Evolutionary conservation across 2,797 vertebrate species (phyloP).

Genomic region (Gephyroberyx darwinii): DNA sequence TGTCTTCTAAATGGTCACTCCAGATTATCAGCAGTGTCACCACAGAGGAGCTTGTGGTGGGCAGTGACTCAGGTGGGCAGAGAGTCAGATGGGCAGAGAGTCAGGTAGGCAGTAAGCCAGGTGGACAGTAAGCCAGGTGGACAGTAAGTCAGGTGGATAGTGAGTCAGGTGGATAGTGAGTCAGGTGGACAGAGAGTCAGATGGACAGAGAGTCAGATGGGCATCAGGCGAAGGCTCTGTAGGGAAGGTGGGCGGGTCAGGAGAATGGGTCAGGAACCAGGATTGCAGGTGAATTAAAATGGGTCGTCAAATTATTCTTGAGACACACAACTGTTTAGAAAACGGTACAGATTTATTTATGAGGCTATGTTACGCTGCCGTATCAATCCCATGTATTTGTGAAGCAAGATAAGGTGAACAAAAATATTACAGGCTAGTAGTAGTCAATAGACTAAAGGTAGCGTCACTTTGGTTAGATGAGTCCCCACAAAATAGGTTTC

Average conservation of each 20-base stretch:
- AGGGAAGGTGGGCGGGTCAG: too few species aligned
- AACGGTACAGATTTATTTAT: slow-evolving; percentile 3
- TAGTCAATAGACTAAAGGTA: background rate
- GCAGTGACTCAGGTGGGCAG: too few species aligned
- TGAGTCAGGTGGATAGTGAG: too few species aligned
- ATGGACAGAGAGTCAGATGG: too few species aligned
- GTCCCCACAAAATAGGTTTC: background rate
- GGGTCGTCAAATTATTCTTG: too few species aligned
- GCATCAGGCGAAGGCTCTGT: background rate
- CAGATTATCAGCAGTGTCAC: slow-evolving; percentile 15
- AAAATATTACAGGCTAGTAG: background rate
- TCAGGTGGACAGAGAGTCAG: too few species aligned
- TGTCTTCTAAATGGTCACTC: slow-evolving; percentile 35
- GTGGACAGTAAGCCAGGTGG: too few species aligned
- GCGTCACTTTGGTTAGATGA: slow-evolving; percentile 5
- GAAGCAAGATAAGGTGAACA: slow-evolving; percentile 1
- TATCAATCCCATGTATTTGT: background rate
- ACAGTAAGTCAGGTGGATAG: too few species aligned
- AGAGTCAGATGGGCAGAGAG: too few species aligned
- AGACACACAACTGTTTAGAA: background rate
- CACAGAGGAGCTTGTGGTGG: slow-evolving; percentile 1
- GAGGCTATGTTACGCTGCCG: background rate
- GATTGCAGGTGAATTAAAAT: too few species aligned
- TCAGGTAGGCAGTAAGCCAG: background rate
- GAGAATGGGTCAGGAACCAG: slow-evolving; percentile 1